These are phyloP conservation scores for Andrena flavipes DNA, from an alignment of 2,888 invertebrate species.

Conservation along the genomic window DNA sequence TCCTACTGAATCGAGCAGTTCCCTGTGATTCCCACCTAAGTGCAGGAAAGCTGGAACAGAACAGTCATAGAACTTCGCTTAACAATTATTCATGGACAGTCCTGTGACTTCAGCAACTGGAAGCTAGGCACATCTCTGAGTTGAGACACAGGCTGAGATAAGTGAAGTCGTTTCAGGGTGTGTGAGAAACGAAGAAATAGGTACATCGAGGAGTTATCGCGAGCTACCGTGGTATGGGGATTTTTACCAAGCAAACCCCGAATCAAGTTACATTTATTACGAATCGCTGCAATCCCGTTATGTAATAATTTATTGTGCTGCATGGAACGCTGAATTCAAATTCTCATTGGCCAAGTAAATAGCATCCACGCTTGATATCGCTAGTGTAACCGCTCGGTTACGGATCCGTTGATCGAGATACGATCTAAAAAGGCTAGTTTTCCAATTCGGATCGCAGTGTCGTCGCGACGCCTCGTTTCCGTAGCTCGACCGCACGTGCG, in stretches of 20 bases:
- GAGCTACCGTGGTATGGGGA: no score
- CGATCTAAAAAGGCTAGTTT: constrained; percentile 2
- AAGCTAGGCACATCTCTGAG: neutral
- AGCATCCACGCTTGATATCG: neutral
- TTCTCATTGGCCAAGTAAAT: constrained; percentile 1
- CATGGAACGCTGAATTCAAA: no score
- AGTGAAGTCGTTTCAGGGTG: no score
- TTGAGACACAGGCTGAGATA: no score
- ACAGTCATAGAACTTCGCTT: constrained; percentile 6
- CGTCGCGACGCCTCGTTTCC: constrained; percentile 45
- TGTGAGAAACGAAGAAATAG: no score
- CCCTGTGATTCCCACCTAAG: constrained; percentile 59
- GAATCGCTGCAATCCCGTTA: no score
- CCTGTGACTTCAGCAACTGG: neutral
- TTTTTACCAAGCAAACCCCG: no score
- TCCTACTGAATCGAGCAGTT: constrained; percentile 68
- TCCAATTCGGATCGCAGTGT: constrained; percentile 14
- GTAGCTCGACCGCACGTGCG: constrained; percentile 78
- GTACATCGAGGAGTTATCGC: no score
- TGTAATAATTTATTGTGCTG: no score
- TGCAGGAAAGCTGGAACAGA: constrained; percentile 30
- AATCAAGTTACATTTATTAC: no score
- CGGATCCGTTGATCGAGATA: constrained; percentile 15
- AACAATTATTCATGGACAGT: neutral
- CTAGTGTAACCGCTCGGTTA: no score